Evolutionary conservation across 2,888 invertebrate species (phyloP), one percentile per base, ranked within the genome.

Genomic region (Agriotes lineatus): DNA sequence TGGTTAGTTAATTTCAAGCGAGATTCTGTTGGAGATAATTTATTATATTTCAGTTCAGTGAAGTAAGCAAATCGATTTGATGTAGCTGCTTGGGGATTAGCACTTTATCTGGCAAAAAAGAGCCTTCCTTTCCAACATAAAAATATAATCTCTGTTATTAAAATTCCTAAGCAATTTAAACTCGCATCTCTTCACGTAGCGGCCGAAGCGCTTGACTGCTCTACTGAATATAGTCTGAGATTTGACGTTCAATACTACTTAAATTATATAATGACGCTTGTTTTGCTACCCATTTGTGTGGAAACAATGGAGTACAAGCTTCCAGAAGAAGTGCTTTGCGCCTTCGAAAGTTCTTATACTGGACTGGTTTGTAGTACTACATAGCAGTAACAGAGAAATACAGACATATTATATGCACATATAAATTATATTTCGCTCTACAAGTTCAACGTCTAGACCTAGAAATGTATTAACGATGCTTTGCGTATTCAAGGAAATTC

Each of bases 191-290:
- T 64, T 56, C 64, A 64, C 64, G 57, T 64, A 64, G 25, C 18
- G 14, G 22, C 12, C 25, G 64, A 35, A 20, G 10, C 64, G 67
- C 67, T 62, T 67, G 56, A 67, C 67, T 62, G 67, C 67, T 67
- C 67, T 57, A 62, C 54, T 56, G 62, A 67, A 56, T 62, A 67
- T 42, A 14, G 16, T 19, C 9, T 22, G 42, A 63, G n/a, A 54
- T 54, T 42, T 62, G 22, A 25, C 39, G 54, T 22, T 42, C 54
- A 54, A 62, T 30, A 42, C 42, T 30, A 42, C 42, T 10, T 33
- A 35, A 54, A 25, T 45, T 48, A 19, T 62, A 52, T 52, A 22
- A 39, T 20, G 12, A n/a, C n/a, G n/a, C 7, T 39, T 19, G 35
- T 37, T 39, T 56, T 39, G 56, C 12, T 12, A 12, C 4, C 33